Conservation (phyloP, 2,113 vertebrate species). For the Orthonyx spaldingii region DNA sequence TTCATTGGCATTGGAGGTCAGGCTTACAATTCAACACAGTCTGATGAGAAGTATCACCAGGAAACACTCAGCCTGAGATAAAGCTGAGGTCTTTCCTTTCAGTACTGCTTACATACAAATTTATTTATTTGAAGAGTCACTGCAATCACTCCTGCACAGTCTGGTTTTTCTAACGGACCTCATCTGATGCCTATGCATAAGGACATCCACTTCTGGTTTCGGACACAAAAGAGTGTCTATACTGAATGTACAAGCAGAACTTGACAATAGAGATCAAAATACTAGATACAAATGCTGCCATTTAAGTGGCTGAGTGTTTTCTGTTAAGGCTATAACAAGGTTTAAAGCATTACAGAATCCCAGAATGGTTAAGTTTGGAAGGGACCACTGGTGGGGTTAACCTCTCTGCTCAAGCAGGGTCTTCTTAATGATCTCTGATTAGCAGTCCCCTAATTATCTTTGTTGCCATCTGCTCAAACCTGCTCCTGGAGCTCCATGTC, state of each 20-base stretch:
- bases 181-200: fast-evolving
- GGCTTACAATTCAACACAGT: not conserved
- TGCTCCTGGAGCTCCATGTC: fast-evolving
- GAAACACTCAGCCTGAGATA: not conserved
- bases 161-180: not conserved
- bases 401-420: not conserved
- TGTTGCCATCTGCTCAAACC: not conserved
- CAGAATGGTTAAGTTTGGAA: not conserved
- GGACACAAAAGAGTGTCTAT: not conserved
- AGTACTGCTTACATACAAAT: not conserved
- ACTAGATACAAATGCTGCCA: not conserved
- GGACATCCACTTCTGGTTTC: not conserved
- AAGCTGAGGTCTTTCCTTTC: not conserved
- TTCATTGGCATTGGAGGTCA: not conserved
- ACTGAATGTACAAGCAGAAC: not conserved
- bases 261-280: not conserved
- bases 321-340: not conserved
- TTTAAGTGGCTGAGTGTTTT: not conserved
- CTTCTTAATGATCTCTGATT: not conserved
- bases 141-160: not conserved
- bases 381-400: not conserved
- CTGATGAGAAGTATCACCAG: not conserved
- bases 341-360: not conserved
- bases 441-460: not conserved
- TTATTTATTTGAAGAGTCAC: not conserved